Percentiles rank a stretch among this genome's conserved stretches.
These are phyloP conservation scores for Junco hyemalis DNA, from an alignment of 2,113 vertebrate genomes.

Conservation along the genomic window DNA sequence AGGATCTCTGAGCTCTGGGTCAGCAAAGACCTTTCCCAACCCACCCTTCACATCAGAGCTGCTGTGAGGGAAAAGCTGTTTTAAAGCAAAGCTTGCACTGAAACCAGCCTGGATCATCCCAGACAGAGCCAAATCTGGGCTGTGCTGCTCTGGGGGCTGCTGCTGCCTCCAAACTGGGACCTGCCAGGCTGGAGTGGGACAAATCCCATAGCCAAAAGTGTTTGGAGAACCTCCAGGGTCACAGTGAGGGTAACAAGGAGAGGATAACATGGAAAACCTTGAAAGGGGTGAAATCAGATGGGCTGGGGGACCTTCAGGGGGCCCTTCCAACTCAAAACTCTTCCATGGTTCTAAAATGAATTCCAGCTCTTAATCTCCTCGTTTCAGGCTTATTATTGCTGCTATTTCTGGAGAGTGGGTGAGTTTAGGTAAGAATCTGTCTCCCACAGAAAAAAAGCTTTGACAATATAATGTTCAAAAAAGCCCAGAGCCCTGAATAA, in stretches of 20 bases:
- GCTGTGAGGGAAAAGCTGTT: accelerated
- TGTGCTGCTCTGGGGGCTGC: neutral
- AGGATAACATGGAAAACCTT: neutral
- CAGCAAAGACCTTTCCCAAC: neutral
- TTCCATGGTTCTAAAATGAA: neutral
- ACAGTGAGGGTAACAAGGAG: accelerated
- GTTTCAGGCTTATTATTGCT: neutral
- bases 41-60: neutral
- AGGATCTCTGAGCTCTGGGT: neutral
- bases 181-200: neutral
- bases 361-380: neutral
- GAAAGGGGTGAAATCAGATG: neutral
- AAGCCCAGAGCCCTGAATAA: neutral
- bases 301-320: neutral
- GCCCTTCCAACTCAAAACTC: neutral
- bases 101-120: neutral
- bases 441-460: conserved; percentile 2
- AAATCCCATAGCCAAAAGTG: neutral
- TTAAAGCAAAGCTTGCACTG: neutral
- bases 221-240: neutral
- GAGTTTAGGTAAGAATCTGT: conserved; percentile 16
- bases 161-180: neutral
- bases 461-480: neutral
- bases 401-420: neutral
- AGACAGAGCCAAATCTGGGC: neutral